Evolutionary conservation across 2,888 invertebrate species (phyloP), one percentile per base, ranked within the genome.

Genomic region (Sarcophaga carnaria): DNA sequence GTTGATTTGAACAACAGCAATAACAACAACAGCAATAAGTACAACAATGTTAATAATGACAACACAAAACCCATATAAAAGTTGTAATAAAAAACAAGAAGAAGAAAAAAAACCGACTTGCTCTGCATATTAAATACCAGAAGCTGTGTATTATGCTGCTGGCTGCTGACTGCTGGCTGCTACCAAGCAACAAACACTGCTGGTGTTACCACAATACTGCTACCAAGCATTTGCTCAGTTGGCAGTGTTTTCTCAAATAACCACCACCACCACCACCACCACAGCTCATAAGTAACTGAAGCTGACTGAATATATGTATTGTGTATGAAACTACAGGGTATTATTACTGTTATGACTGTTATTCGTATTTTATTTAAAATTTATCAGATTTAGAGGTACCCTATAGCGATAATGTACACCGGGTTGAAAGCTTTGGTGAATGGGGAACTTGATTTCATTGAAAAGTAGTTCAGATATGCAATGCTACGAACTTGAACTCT

Each of bases 61-160:
- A 37, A 37, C 8, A 37, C 37, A 37, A 37, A 62, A 67, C 4
- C 67, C 20, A 37, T 37, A 37, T 37, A 37, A 37, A 37, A 37
- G 8, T 37, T 14, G n/a, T 17, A 60, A 63, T 14, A 47, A 70
- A 62, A 49, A 62, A 49, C n/a, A 54, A 27, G 3, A 49, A 14
- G 5, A 45, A 22, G 10, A 59, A 59, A 14, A 63, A 71, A 63
- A 27, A 80, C 77, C 75, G 82, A 79, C 76, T 79, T 79, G 71
- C 70, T 85, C 64, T 85, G 85, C 78, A 75, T 85, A 82, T 82
- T 85, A 81, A 85, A 80, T 77, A 77, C 62, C 76, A 67, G 62
- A 59, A 66, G 70, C 63, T 81, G 74, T 22, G 66, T 69, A 37
- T 37, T 25, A 14, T 8, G 12, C 20, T 67, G 67, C 20, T 69